Evolutionary conservation across 2,888 invertebrate genomes (phyloP), one percentile per base, ranked within the genome.

Genomic region (Blomia tropicalis): DNA sequence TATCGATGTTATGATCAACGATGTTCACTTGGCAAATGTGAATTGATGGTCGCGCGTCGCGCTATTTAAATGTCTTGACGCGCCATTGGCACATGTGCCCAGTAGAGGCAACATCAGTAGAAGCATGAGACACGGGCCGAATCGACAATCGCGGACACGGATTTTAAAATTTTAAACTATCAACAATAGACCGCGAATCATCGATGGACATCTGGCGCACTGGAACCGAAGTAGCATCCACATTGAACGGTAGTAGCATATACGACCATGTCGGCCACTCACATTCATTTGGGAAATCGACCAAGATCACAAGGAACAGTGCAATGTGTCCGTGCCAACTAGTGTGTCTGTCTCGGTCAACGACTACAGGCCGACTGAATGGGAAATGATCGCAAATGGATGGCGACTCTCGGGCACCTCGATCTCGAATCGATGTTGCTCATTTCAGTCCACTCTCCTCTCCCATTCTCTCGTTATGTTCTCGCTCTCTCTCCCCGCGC

Each of bases 331-430:
- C n/a, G n/a, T n/a, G n/a, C n/a, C 14, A 14, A 41, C 41, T 14
- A 14, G n/a, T n/a, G 27, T n/a, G 51, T 47, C 51, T 47, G 51
- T 27, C 27, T 47, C 51, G 11, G 51, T 19, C 51, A 47, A 47
- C 51, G 51, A 47, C 51, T 47, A 47, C 51, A 47, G 51, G 51
- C 51, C 51, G 22, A 47, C 51, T 47, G 51, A 47, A 19, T n/a
- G 51, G n/a, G 51, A 47, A n/a, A n/a, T 47, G 51, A 47, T 7
- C 7, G 51, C 7, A n/a, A 47, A 36, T 17, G 7, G 36, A 36
- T 7, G n/a, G n/a, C n/a, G n/a, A n/a, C n/a, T n/a, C n/a, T 36
- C 36, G 36, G 36, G 36, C 36, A 36, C 36, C 36, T 36, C 36
- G 36, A 7, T 11, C 36, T 11, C 36, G 17, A 36, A 36, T n/a